Conservation (phyloP, 2,797 vertebrate species). For the Squalus acanthias region DNA sequence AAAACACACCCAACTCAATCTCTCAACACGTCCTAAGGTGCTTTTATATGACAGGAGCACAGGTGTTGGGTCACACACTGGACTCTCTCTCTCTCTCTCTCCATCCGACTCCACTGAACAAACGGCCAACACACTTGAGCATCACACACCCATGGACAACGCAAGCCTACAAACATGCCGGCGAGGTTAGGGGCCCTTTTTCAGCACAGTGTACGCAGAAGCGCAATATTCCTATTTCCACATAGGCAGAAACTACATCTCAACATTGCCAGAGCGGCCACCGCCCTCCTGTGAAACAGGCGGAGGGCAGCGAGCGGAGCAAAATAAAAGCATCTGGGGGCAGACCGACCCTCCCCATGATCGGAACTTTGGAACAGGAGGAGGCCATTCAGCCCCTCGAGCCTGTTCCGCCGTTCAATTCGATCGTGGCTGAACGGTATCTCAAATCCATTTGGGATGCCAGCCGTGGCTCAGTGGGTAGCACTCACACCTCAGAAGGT, state of each 20-base stretch:
- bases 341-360: too few species aligned
- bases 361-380: not conserved
- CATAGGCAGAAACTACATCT: not conserved
- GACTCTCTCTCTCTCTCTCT: not conserved
- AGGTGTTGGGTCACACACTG: not conserved
- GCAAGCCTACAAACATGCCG: not conserved
- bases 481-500: not conserved
- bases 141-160: not conserved
- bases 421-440: not conserved
- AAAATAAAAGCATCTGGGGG: not conserved
- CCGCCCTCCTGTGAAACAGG: not conserved
- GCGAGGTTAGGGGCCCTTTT: not conserved
- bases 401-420: not conserved
- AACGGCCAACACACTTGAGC: not conserved
- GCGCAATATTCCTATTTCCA: not conserved
- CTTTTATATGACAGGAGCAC: not conserved
- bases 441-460: not conserved
- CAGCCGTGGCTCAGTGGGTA: not conserved
- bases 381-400: not conserved
- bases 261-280: not conserved
- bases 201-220: not conserved
- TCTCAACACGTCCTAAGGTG: not conserved
- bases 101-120: not conserved
- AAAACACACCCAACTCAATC: not conserved
- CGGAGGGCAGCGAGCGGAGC: not conserved